Percentiles rank a stretch among this genome's conserved stretches.
These are phyloP conservation scores for Platycnemis pennipes DNA, from an alignment of 2,888 invertebrate genomes.

Conservation along the genomic window DNA sequence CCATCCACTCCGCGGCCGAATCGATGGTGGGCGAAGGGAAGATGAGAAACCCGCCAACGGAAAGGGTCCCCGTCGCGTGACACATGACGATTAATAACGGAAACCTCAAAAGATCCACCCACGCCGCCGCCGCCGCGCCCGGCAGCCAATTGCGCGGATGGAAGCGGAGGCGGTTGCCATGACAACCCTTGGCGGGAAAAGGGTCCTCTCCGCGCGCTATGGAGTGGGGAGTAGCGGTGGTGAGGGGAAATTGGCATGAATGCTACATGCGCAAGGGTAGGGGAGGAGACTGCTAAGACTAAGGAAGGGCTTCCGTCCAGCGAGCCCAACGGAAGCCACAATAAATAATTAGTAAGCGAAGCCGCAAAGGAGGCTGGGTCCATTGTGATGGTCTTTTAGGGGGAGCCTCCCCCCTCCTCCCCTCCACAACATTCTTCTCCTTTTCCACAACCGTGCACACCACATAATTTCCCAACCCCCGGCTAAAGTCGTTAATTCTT, in stretches of 20 bases:
- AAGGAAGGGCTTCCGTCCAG: conserved; percentile 56
- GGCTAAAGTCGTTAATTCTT: not conserved
- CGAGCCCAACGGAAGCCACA: conserved; percentile 60
- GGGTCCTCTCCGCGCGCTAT: not conserved
- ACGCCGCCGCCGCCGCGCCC: not conserved
- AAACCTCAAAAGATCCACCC: conserved; percentile 32
- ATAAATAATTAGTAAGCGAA: conserved; percentile 61
- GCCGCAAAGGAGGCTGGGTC: conserved; percentile 52
- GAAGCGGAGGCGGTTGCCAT: conserved; percentile 16
- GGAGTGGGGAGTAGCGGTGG: not conserved
- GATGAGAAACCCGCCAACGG: not conserved
- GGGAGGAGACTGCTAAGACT: not conserved
- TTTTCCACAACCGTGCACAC: not conserved
- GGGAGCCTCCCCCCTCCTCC: not conserved
- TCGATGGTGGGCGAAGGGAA: not conserved
- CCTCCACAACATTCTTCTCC: not conserved
- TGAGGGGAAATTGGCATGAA: not conserved
- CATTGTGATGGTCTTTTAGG: conserved; percentile 39
- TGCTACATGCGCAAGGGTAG: not conserved
- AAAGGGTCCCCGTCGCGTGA: conserved; percentile 21
- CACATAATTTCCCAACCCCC: not conserved
- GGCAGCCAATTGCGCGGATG: conserved; percentile 33
- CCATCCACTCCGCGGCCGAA: not conserved
- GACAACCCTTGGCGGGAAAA: conserved; percentile 57
- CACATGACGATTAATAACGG: conserved; percentile 61